Evolutionary conservation across 2,888 invertebrate genomes (phyloP).

Genomic region (Hydriomena furcata): DNA sequence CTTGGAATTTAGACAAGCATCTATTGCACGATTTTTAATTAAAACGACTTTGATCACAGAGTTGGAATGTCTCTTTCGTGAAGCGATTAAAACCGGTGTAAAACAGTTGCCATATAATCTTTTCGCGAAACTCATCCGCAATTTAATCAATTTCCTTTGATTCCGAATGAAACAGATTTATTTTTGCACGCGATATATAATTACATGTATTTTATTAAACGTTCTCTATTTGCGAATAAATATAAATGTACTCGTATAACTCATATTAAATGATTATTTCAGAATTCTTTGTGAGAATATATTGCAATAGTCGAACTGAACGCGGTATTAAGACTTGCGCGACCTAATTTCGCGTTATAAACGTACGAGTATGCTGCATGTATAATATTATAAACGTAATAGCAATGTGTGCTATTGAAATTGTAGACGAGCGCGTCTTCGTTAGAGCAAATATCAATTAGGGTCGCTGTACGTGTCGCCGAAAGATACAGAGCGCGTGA

Average conservation of each 20-base stretch:
- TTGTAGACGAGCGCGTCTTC: constrained; percentile 56
- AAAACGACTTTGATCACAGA: constrained; percentile 76
- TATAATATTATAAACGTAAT: constrained; percentile 12
- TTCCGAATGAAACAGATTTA: constrained; percentile 15
- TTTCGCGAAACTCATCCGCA: constrained; percentile 47
- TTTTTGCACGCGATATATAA: constrained; percentile 2
- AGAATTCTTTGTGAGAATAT: constrained; percentile 1
- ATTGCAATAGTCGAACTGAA: background rate
- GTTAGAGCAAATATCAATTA: constrained; percentile 74
- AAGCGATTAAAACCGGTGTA: constrained; percentile 72
- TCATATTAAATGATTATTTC: too few species aligned
- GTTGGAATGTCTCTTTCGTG: constrained; percentile 71
- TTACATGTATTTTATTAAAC: constrained; percentile 9
- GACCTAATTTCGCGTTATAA: constrained; percentile 21
- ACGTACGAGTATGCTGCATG: background rate
- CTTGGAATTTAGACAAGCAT: constrained; percentile 75
- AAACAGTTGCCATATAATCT: constrained; percentile 61
- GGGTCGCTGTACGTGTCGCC: constrained; percentile 57
- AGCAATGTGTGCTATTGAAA: constrained; percentile 47
- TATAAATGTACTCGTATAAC: too few species aligned
- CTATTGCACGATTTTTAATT: constrained; percentile 78
- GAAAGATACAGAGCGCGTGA: constrained; percentile 53
- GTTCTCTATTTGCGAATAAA: too few species aligned
- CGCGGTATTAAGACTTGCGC: constrained; percentile 6
- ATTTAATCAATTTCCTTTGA: constrained; percentile 41